Percentiles rank a stretch among this genome's conserved stretches.
Evolutionary conservation across 2,113 vertebrate species (phyloP).

Genomic region (Campylorhamphus procurvoides): DNA sequence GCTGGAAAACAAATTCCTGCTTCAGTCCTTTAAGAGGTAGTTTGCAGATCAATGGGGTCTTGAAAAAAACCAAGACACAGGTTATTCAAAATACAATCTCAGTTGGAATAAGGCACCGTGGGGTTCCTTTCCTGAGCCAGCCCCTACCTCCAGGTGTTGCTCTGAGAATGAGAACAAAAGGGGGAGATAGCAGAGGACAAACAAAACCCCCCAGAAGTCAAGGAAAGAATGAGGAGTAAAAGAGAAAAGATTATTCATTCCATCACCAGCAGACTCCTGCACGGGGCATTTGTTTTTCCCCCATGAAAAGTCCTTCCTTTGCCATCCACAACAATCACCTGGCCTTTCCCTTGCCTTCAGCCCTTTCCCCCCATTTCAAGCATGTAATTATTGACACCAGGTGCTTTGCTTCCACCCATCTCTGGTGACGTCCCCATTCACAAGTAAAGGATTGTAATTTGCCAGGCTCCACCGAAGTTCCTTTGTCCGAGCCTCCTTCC

Average conservation of each 20-base stretch:
- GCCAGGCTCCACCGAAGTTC: slow-evolving; percentile 16
- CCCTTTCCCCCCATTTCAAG: not conserved
- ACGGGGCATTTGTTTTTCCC: not conserved
- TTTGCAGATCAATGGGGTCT: not conserved
- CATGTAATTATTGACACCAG: slow-evolving; percentile 72
- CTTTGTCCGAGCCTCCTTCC: slow-evolving; percentile 54
- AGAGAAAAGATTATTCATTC: not conserved
- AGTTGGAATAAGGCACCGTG: not conserved
- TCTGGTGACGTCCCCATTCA: slow-evolving; percentile 37
- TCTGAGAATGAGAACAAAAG: slow-evolving; percentile 40
- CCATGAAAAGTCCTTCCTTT: not conserved
- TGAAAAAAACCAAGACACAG: not conserved
- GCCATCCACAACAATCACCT: slow-evolving; percentile 24
- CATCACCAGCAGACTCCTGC: not conserved
- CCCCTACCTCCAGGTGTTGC: not conserved
- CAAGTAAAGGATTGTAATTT: slow-evolving; percentile 34
- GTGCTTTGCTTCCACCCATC: slow-evolving; percentile 56
- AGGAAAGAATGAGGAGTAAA: not conserved
- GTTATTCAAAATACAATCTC: not conserved
- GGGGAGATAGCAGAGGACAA: not conserved
- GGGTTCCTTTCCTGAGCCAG: slow-evolving; percentile 32
- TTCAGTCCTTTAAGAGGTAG: not conserved
- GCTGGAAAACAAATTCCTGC: not conserved
- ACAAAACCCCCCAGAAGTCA: not conserved
- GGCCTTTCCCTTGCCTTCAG: slow-evolving; percentile 2